Base-by-base conservation (phyloP, 2,888 invertebrate species). In the Allacma fusca region DNA sequence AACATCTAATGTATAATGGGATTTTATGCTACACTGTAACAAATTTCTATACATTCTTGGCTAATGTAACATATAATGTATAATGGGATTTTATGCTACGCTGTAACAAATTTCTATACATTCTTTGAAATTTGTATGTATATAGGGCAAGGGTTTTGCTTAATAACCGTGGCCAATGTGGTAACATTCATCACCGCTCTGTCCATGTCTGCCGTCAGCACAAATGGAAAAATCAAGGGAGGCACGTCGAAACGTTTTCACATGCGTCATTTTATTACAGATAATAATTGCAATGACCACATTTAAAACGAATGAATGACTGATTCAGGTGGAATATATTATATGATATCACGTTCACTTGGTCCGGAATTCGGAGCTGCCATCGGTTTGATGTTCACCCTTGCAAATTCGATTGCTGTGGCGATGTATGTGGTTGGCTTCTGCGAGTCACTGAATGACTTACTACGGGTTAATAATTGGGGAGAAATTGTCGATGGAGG, bases 401-500 rank as follows among this genome's bases (percentile, higher is more conserved):
- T 90, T 62, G 90, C 91, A 2, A 91, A 91, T 85, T 90, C 90
- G 23, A 90, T 91, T 34, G 89, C 89, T 34, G 88, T 88, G 7
- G 87, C 89, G 43, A 88, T 90, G 88, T 90, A 90, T 86, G 88
- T 90, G 59, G 90, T 91, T 62, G 91, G 91, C 1, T 91, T 91
- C 85, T 88, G 90, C 34, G 91, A 91, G 85, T 88, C 89, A 29
- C 85, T 90, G 86, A 85, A 85, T 76, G 85, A 85, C 76, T 80
- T 86, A 68, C 88, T 96, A 44, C 80, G 78, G 72, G 89, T 86
- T 72, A 88, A 88, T 81, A 91, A 89, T 2, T 84, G 92, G 70
- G 80, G 79, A 4, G 89, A 91, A 85, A 94, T 97, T 82, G 87
- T 95, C 19, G 96, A 96, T 86, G 91, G 91, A 44, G 91, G 89